Base-by-base conservation (phyloP, 2,113 vertebrate genomes). In the Bos indicus region DNA sequence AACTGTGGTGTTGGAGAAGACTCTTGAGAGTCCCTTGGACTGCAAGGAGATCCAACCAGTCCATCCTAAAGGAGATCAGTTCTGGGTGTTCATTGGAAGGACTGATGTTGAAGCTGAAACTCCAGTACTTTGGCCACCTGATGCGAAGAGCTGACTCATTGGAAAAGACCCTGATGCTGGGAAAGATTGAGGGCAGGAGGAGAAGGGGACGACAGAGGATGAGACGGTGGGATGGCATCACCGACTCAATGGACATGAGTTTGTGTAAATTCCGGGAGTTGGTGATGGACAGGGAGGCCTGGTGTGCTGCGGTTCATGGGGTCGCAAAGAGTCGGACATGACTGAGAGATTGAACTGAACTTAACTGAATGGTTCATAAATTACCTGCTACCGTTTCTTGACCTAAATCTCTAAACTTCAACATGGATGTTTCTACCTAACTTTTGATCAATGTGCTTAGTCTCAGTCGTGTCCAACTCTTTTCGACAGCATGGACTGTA, bases 361-460 rank as follows among this genome's bases (percentile, higher is more conserved):
- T 17, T 19, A 71, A 71, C 67, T 40, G n/a, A 71, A 71, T 23
- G n/a, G n/a, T 88, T 97, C 33, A 56, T 33, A 84, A 25, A 94
- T 91, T 62, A 96, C 25, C 89, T 83, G 40, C n/a, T 90, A n/a
- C 25, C 6, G 54, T 93, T 96, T 80, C 17, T 97, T 95, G 78
- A 94, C 28, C 81, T 95, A 74, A 91, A 96, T 90, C 60, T 94
- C 78, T 96, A 89, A 88, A 94, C 8, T 95, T 89, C 33, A 62
- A 59, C 5, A 0, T 78, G 51, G 82, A 88, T 78, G 3, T 81
- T 95, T 90, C 43, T 71, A 56, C 26, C 15, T 67, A 46, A 85
- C 17, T 77, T 74, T 74, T 40, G 67, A 74, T 74, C 67, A 74
- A 0, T 25, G 67, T 25, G 21, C 19, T 74, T 74, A 23, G 67